Evolutionary conservation across 2,113 vertebrate species (phyloP).

Genomic region (Meleagris gallopavo): DNA sequence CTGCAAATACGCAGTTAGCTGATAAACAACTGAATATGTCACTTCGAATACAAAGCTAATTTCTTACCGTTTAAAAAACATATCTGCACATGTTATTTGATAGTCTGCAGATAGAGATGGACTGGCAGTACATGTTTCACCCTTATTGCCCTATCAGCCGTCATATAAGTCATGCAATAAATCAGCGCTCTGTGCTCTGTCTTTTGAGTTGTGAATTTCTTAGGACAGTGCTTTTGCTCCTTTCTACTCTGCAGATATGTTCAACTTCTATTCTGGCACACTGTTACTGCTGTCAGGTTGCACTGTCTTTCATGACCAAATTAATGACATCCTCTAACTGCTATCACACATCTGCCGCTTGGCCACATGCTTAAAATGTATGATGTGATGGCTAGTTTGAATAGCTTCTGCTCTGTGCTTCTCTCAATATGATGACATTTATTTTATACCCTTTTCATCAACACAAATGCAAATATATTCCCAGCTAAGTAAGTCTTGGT

Average conservation of each 20-base stretch:
- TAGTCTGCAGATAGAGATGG: background rate
- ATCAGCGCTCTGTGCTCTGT: rapidly evolving
- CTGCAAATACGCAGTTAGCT: background rate
- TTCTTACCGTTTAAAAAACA: background rate
- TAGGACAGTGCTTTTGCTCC: background rate
- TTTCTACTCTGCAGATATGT: background rate
- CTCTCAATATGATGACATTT: background rate
- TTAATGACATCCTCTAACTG: background rate
- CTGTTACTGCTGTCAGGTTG: background rate
- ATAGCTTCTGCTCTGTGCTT: background rate
- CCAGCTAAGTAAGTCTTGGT: background rate
- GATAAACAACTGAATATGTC: background rate
- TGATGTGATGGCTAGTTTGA: background rate
- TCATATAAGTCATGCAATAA: background rate
- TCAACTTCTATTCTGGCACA: background rate
- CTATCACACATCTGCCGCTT: rapidly evolving
- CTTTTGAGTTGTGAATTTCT: background rate
- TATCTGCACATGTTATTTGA: background rate
- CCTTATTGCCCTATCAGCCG: background rate
- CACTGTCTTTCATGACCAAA: background rate
- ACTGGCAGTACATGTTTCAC: background rate
- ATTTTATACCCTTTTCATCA: background rate
- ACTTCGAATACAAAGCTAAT: background rate
- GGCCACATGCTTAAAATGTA: background rate
- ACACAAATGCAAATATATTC: background rate